A percentile compares a stretch with the other conserved stretches of the same genome.
Evolutionary conservation across 2,888 invertebrate species (phyloP).

Genomic region (Ischnus inquisitorius): DNA sequence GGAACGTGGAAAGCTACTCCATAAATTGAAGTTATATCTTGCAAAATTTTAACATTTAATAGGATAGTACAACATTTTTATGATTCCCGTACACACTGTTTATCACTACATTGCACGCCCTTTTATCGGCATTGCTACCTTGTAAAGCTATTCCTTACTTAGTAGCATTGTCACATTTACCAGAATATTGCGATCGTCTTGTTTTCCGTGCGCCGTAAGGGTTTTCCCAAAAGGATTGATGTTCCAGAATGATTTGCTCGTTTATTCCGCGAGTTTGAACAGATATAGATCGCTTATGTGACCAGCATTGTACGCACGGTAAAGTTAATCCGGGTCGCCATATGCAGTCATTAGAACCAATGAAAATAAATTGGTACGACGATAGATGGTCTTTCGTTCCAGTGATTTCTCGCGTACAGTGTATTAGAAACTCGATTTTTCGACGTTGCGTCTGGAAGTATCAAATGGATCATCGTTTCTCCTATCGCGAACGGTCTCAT

Average conservation of each 20-base stretch:
- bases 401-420: conserved; percentile 7
- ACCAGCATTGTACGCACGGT: not conserved
- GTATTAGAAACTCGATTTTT: conserved; percentile 26
- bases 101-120: too few relatives aligned
- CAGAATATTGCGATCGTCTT: too few relatives aligned
- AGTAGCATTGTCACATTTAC: too few relatives aligned
- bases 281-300: conserved; percentile 10
- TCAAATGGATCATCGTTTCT: conserved; percentile 46
- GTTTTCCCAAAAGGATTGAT: not conserved
- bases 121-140: too few relatives aligned
- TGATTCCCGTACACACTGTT: too few relatives aligned
- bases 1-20: too few relatives aligned
- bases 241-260: not conserved
- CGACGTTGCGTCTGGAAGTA: conserved; percentile 7
- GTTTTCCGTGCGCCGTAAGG: too few relatives aligned
- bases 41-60: too few relatives aligned
- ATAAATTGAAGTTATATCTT: too few relatives aligned
- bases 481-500: not conserved
- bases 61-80: too few relatives aligned
- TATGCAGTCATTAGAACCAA: conserved; percentile 9
- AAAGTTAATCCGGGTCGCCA: conserved; percentile 1
- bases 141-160: too few relatives aligned
- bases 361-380: conserved; percentile 18
- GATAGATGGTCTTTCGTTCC: conserved; percentile 23
- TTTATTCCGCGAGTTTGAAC: not conserved